phyloP scores from a whole-genome alignment of 2,113 vertebrate species.

The Burhinus oedicnemus region DNA sequence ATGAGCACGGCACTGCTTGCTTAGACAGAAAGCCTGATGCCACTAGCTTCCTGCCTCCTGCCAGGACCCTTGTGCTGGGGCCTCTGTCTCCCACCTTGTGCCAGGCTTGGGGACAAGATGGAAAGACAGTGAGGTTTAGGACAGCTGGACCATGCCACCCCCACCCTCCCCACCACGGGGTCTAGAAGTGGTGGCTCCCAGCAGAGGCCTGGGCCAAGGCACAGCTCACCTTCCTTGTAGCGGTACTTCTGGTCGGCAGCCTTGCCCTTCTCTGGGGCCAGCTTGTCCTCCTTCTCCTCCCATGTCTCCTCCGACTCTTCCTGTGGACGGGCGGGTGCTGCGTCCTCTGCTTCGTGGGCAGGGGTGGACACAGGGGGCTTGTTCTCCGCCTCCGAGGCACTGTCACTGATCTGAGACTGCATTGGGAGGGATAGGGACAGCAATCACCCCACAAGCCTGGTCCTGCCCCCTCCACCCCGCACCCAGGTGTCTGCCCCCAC shows the following conservation, averaged over 20 bases:
- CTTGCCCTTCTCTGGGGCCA: conserved; percentile 90
- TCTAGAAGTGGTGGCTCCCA: neutral
- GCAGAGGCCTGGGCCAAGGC: neutral
- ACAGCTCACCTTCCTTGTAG: conserved; percentile 90
- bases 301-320: conserved; percentile 91
- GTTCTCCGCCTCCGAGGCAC: conserved; percentile 72
- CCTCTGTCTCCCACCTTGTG: neutral
- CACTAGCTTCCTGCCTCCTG: neutral
- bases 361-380: conserved; percentile 51
- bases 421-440: neutral
- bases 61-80: neutral
- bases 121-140: neutral
- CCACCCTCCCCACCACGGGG: neutral
- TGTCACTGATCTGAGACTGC: conserved; percentile 66
- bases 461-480: neutral
- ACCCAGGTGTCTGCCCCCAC: rapidly evolving
- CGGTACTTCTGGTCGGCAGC: conserved; percentile 90
- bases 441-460: rapidly evolving
- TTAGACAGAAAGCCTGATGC: neutral
- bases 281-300: conserved; percentile 96
- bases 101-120: neutral
- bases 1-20: rapidly evolving
- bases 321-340: conserved; percentile 55
- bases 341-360: conserved; percentile 60
- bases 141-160: neutral